A percentile compares a stretch with the other conserved stretches of the same genome.
Evolutionary conservation across 2,888 invertebrate genomes (phyloP).

Genomic region (Chymomyza amoena): DNA sequence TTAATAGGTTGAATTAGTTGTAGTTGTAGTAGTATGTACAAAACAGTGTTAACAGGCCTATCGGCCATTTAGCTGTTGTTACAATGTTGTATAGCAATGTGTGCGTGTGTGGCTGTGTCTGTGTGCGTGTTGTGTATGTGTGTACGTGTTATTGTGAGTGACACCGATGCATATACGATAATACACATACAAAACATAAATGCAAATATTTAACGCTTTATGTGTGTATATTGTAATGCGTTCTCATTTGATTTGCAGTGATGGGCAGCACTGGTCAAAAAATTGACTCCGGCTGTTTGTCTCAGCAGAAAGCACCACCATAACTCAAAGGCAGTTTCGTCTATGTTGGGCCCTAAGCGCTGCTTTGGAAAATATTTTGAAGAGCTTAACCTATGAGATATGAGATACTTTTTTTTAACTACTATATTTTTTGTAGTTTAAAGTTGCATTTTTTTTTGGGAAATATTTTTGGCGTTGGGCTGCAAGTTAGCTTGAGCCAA

Average conservation of each 20-base stretch:
- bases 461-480: conserved; percentile 65
- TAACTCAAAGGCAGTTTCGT: conserved; percentile 75
- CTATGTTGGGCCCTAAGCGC: conserved; percentile 69
- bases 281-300: conserved; percentile 51
- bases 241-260: conserved; percentile 41
- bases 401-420: neutral
- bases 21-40: neutral
- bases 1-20: neutral
- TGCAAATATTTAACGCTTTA: conserved; percentile 53
- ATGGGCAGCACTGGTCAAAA: conserved; percentile 43
- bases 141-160: conserved; percentile 13
- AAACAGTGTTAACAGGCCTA: neutral
- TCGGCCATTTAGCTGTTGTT: neutral
- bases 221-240: conserved; percentile 63
- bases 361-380: neutral
- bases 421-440: too few species aligned
- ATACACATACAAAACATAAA: conserved; percentile 70
- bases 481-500: conserved; percentile 51
- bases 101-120: neutral
- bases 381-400: conserved; percentile 14
- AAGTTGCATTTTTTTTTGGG: neutral
- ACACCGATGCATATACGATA: conserved; percentile 65
- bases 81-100: neutral
- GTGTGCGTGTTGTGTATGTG: conserved; percentile 9
- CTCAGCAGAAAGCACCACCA: conserved; percentile 78